These are phyloP conservation scores for Timema podura DNA, from an alignment of 2,888 invertebrate species.

Conservation along the genomic window DNA sequence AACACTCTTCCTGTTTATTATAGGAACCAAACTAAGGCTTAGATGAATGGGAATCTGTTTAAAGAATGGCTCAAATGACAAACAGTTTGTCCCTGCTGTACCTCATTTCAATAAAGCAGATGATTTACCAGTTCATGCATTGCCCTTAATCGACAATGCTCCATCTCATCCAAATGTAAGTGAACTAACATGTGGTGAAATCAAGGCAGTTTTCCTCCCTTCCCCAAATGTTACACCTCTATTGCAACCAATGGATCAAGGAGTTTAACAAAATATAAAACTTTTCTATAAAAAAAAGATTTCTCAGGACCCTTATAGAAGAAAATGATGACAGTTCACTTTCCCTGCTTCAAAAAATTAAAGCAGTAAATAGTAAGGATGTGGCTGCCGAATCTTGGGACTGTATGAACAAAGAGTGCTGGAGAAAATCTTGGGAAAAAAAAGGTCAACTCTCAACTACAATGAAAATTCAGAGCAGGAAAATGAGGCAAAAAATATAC, in stretches of 20 bases:
- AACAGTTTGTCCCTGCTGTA: constrained; percentile 9
- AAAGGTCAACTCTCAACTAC: neutral
- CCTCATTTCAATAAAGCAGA: neutral
- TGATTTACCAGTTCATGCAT: neutral
- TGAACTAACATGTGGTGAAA: constrained; percentile 4
- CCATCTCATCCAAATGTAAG: neutral
- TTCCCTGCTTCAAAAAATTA: neutral
- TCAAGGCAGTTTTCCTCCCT: constrained; percentile 4
- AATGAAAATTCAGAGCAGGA: constrained; percentile 6
- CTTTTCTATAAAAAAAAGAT: neutral
- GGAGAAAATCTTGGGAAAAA: neutral
- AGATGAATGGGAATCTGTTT: neutral
- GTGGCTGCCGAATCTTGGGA: neutral
- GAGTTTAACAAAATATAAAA: constrained; percentile 11
- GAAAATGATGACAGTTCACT: neutral
- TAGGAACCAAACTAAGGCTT: neutral
- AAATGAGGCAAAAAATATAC: neutral
- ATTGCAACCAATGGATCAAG: constrained; percentile 11
- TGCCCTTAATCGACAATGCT: neutral
- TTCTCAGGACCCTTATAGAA: neutral
- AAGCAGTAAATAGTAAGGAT: neutral
- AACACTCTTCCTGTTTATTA: neutral
- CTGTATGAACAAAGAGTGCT: constrained; percentile 4
- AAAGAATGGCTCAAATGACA: neutral
- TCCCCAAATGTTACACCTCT: neutral